Evolutionary conservation across 2,888 invertebrate species (phyloP), one percentile per base, ranked within the genome.

Genomic region (Didymodactylos carnosus): DNA sequence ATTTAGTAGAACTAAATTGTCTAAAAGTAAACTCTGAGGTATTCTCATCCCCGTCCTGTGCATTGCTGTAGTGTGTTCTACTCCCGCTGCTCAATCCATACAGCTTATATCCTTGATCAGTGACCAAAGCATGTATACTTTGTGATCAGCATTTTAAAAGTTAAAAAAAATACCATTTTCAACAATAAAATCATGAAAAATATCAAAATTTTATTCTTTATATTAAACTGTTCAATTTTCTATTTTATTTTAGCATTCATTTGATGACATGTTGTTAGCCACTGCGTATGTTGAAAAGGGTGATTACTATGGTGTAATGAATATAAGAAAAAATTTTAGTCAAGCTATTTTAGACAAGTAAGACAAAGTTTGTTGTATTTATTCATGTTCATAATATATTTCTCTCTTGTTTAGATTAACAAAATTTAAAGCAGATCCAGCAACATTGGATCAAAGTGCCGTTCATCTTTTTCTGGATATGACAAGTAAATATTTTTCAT

Each of bases 391-490:
- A 27, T 70, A 16, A 25, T 25, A 40, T 16, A 25, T 40, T 23
- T n/a, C 16, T 19, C 4, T 27, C 39, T 49, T 23, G 7, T 3
- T 51, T 53, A 73, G 73, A 73, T 73, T 70, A 19, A 69, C 40
- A 14, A n/a, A 46, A 39, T 49, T 73, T 27, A 49, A 46, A 29
- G 49, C 73, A 16, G 49, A 69, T 14, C 43, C 69, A 25, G 16
- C 69, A 19, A 46, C 72, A 19, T 69, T 77, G 90, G 90, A 77
- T 35, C 19, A 29, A 62, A 92, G 91, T 70, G 91, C 91, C 81
- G 88, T 92, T 76, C 87, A 90, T 80, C 90, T 92, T 72, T 91
- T 91, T 90, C 87, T 92, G 75, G 93, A 93, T 83, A 91, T 92
- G 90, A 91, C 92, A 78, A 94, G 91, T 92, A 81, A 86, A 87